Evolutionary conservation across 1,140 invertebrate genomes (phyloP).

Genomic region (Trachelipus rathkii): DNA sequence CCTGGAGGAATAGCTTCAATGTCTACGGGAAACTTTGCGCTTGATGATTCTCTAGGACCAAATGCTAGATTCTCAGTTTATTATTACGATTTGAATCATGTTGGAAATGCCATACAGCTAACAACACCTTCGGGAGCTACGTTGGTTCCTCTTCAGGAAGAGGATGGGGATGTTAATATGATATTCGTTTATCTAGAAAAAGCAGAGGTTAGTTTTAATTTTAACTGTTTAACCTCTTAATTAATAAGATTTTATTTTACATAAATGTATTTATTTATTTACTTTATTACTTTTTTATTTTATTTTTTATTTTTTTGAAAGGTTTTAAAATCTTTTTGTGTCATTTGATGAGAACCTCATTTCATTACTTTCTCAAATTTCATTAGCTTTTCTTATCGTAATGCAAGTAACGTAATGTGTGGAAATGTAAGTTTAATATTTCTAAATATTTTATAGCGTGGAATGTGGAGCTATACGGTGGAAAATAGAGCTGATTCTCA

Average conservation of each 20-base stretch:
- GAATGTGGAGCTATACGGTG: conserved; percentile 30
- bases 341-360: too few species aligned
- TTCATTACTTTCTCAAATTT: too few species aligned
- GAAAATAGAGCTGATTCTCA: conserved; percentile 35
- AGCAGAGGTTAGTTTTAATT: conserved; percentile 33
- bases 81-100: conserved; percentile 35
- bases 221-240: too few species aligned
- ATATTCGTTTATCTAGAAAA: conserved; percentile 34
- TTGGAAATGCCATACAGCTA: conserved; percentile 35
- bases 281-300: background rate
- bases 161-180: conserved; percentile 37
- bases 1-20: conserved; percentile 32
- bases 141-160: conserved; percentile 30
- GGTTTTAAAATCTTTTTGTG: too few species aligned
- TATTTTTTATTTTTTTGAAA: background rate
- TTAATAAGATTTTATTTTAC: background rate
- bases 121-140: conserved; percentile 29
- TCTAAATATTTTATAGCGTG: conserved; percentile 18
- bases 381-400: too few species aligned
- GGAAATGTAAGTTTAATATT: background rate
- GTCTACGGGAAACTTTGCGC: conserved; percentile 27
- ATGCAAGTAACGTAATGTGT: background rate
- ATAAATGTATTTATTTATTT: background rate
- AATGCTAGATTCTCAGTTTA: conserved; percentile 35
- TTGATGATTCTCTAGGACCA: conserved; percentile 32